Percentiles rank a stretch among this genome's conserved stretches.
phyloP scores from a whole-genome alignment of 2,888 invertebrate species.

The Hyles lineata region DNA sequence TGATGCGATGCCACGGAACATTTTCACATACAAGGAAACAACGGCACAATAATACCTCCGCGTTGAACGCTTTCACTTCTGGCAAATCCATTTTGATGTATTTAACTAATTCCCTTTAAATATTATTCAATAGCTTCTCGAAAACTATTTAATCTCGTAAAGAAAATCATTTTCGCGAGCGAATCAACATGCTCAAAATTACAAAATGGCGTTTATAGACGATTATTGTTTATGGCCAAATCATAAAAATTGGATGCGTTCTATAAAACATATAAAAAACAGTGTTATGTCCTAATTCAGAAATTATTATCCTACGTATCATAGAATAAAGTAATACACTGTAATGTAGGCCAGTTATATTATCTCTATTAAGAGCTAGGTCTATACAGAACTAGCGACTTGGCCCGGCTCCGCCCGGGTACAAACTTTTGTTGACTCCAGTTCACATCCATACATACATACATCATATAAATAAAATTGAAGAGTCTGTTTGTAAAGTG shows the following conservation, averaged over 20 bases:
- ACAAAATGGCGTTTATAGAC: conserved; percentile 77
- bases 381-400: too few species aligned
- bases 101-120: conserved; percentile 48
- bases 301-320: too few species aligned
- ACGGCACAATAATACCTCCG: conserved; percentile 87
- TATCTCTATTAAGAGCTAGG: too few species aligned
- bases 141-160: conserved; percentile 56
- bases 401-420: too few species aligned
- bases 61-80: conserved; percentile 94
- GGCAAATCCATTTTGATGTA: conserved; percentile 87
- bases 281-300: too few species aligned
- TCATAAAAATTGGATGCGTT: conserved; percentile 22
- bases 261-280: background rate
- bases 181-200: conserved; percentile 79
- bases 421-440: too few species aligned
- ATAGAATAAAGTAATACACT: too few species aligned
- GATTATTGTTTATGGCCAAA: conserved; percentile 27
- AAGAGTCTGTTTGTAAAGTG: too few species aligned
- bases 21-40: conserved; percentile 46
- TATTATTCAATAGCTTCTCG: conserved; percentile 56
- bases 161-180: conserved; percentile 71
- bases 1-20: conserved; percentile 74
- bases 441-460: too few species aligned
- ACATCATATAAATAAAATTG: too few species aligned
- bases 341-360: too few species aligned